Evolutionary conservation across 2,113 vertebrate genomes (phyloP).

Genomic region (Muscicapa adusta): DNA sequence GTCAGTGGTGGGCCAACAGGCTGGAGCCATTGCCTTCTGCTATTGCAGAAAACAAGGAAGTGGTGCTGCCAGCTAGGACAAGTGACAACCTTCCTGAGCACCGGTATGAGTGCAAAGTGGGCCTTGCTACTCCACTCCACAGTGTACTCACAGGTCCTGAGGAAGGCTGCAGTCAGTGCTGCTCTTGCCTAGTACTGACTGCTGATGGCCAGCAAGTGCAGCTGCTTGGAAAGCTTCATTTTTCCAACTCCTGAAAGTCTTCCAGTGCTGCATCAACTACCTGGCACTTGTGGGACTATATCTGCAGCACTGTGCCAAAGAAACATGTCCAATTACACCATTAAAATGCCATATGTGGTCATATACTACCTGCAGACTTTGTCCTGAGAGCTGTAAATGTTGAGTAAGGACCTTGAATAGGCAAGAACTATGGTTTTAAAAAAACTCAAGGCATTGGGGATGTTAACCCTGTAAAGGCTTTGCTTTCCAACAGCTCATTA

Average conservation of each 20-base stretch:
- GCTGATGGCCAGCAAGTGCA: background rate
- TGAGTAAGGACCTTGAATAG: background rate
- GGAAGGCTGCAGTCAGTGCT: background rate
- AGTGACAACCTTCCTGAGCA: background rate
- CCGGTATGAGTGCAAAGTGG: background rate
- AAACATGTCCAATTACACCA: background rate
- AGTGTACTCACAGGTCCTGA: background rate
- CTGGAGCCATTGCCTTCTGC: background rate
- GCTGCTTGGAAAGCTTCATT: background rate
- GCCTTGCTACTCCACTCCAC: background rate
- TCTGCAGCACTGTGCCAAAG: background rate
- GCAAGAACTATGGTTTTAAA: background rate
- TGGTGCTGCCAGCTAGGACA: background rate
- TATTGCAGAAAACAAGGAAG: background rate
- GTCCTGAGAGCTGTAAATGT: background rate
- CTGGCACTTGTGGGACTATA: background rate
- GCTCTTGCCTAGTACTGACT: background rate
- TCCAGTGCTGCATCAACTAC: background rate
- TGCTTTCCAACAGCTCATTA: background rate
- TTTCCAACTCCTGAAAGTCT: background rate
- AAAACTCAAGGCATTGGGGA: background rate
- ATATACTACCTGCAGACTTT: background rate
- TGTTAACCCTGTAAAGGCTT: background rate
- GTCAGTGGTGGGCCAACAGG: background rate
- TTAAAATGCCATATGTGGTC: background rate